phyloP scores from a whole-genome alignment of 1,140 invertebrate genomes.

The Trigoniulus corallinus region DNA sequence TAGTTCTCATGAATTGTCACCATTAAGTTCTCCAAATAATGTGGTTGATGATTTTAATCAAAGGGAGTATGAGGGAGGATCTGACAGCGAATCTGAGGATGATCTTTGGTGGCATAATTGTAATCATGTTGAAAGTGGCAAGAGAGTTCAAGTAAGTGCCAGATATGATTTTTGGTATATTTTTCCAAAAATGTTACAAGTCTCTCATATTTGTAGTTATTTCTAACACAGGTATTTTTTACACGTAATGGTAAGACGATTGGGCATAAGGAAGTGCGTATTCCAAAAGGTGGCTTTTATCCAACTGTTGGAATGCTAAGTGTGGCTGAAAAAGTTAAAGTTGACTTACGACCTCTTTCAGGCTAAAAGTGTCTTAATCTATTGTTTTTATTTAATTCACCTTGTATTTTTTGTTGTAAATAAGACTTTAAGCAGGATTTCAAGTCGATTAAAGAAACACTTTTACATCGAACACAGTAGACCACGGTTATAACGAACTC shows the following conservation, averaged over 20 bases:
- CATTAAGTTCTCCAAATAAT: conserved; percentile 13
- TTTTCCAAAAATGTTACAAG: too few species aligned
- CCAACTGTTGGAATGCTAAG: conserved; percentile 41
- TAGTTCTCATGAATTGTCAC: conserved; percentile 15
- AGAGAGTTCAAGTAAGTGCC: conserved; percentile 17
- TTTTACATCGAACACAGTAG: too few species aligned
- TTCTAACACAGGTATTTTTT: conserved; percentile 40
- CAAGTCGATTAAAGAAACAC: too few species aligned
- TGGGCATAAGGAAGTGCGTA: conserved; percentile 31
- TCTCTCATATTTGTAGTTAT: too few species aligned
- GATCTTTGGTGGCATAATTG: conserved; percentile 25
- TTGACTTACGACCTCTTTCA: conserved; percentile 35
- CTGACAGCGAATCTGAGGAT: conserved; percentile 22
- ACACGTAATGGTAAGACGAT: conserved; percentile 37
- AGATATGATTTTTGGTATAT: too few species aligned
- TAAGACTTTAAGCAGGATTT: too few species aligned
- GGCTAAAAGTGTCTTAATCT: too few species aligned
- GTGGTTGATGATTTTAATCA: conserved; percentile 19
- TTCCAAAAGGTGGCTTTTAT: conserved; percentile 39
- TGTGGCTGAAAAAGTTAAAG: conserved; percentile 34
- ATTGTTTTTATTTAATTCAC: too few species aligned
- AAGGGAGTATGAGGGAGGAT: conserved; percentile 16
- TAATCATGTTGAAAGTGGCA: conserved; percentile 13
- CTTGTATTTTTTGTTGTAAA: too few species aligned
- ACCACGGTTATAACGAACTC: too few species aligned